Evolutionary conservation across 1,140 invertebrate genomes (phyloP).

Genomic region (Battus philenor): DNA sequence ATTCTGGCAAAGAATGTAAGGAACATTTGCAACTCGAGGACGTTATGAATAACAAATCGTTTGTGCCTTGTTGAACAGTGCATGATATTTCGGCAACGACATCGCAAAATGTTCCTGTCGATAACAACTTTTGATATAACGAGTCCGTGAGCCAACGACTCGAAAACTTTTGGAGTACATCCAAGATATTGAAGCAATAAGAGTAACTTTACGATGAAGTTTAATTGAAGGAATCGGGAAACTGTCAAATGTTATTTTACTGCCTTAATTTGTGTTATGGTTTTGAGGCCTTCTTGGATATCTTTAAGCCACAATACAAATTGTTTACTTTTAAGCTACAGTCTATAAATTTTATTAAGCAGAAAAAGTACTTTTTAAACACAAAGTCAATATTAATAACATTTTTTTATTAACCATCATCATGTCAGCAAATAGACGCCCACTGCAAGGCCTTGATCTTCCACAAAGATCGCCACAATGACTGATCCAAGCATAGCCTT

Average conservation of each 20-base stretch:
- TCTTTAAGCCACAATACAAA: too few relatives aligned
- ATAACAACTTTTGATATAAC: slow-evolving; percentile 16
- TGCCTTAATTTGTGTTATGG: neutral
- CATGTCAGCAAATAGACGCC: too few relatives aligned
- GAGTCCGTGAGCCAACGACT: slow-evolving; percentile 11
- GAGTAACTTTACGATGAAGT: slow-evolving; percentile 5
- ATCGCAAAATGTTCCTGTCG: slow-evolving; percentile 16
- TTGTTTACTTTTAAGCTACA: too few relatives aligned
- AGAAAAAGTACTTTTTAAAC: too few relatives aligned
- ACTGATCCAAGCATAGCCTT: too few relatives aligned
- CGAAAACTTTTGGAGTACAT: slow-evolving; percentile 14
- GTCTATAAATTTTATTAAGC: too few relatives aligned
- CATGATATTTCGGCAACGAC: slow-evolving; percentile 16
- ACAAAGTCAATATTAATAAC: too few relatives aligned
- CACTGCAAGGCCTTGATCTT: too few relatives aligned
- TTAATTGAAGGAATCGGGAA: slow-evolving; percentile 5
- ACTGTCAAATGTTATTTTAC: slow-evolving; percentile 5
- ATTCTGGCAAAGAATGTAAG: slow-evolving; percentile 5
- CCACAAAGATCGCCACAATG: too few relatives aligned
- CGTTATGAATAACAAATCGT: slow-evolving; percentile 16
- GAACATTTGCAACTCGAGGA: slow-evolving; percentile 7
- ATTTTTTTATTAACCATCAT: too few relatives aligned
- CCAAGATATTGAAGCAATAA: slow-evolving; percentile 12
- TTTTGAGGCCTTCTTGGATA: neutral
- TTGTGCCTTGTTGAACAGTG: slow-evolving; percentile 14